Base-by-base conservation (phyloP, 2,113 vertebrate genomes). In the Sciurus niger region DNA sequence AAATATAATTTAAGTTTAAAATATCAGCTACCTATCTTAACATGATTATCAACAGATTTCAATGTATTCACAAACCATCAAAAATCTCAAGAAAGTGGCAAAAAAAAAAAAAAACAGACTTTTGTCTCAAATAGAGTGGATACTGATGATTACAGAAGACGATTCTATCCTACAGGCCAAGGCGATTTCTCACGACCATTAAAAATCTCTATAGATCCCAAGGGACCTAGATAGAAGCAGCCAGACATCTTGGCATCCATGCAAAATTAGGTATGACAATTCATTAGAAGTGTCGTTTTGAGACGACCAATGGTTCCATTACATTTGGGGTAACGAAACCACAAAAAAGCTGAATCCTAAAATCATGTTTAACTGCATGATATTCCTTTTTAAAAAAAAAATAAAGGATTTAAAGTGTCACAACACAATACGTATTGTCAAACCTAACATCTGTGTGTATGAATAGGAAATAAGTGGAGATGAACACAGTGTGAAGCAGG, bases 231-330 rank as follows among this genome's bases (percentile, higher is more conserved):
- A 68, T 22, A 78, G 92, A 70, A 89, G 73, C 89, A 95, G 74
- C 83, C 72, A 95, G 68, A 88, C 82, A 46, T 96, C 68, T 93
- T 58, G 74, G 84, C 82, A 24, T 73, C 93, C 97, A 97, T 93
- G 80, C 37, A 92, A 98, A 98, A 98, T 90, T 77, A 97, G 83
- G 89, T 95, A 73, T 97, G 89, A 95, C 80, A 97, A 97, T 89
- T 90, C 77, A 93, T 98, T 95, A 82, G 32, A 95, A 58, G 48
- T 77, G 53, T 95, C 53, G 97, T 97, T 97, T 82, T 40, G 40
- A 73, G 9, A 87, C 55, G 86, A 95, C 89, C 86, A 67, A 95
- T 97, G 34, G 63, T 93, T 96, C 68, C 89, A 28, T 90, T 88
- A 96, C 94, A 95, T 95, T 95, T 32, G 73, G 28, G 18, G 25